phyloP scores from a whole-genome alignment of 2,888 invertebrate genomes.

The Rhamnusium bicolor region DNA sequence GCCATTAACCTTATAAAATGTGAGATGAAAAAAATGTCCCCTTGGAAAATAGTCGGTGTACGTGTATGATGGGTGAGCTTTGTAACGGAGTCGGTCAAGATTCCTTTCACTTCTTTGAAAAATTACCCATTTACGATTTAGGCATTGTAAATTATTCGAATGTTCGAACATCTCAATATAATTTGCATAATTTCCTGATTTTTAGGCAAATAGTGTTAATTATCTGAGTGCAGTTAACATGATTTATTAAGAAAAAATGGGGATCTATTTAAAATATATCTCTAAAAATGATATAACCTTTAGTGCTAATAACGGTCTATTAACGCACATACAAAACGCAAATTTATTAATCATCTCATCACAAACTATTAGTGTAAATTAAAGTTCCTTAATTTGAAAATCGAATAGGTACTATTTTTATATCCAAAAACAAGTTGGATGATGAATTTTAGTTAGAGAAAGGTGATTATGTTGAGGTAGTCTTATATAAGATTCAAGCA shows the following conservation, averaged over 20 bases:
- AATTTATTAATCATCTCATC: too few relatives aligned
- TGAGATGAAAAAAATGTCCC: too few relatives aligned
- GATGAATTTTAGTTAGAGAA: too few relatives aligned
- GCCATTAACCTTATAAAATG: too few relatives aligned
- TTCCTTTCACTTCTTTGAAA: constrained; percentile 42
- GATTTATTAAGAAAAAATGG: not conserved
- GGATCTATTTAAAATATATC: not conserved
- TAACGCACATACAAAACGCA: not conserved
- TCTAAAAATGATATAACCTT: not conserved
- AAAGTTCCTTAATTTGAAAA: too few relatives aligned
- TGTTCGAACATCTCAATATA: constrained; percentile 28
- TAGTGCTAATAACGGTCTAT: not conserved
- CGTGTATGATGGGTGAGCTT: not conserved
- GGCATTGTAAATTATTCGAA: constrained; percentile 27
- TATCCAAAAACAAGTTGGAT: too few relatives aligned
- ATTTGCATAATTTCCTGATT: constrained; percentile 33
- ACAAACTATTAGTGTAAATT: too few relatives aligned
- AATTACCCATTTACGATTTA: constrained; percentile 17
- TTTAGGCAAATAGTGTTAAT: constrained; percentile 16
- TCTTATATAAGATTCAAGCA: too few relatives aligned
- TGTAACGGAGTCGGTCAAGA: constrained; percentile 29
- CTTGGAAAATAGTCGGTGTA: not conserved
- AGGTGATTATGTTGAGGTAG: too few relatives aligned
- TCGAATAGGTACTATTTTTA: too few relatives aligned
- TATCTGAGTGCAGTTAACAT: constrained; percentile 1